A percentile compares a stretch with the other conserved stretches of the same genome.
Evolutionary conservation across 2,797 vertebrate species (phyloP).

Genomic region (Kryptopterus vitreolus): DNA sequence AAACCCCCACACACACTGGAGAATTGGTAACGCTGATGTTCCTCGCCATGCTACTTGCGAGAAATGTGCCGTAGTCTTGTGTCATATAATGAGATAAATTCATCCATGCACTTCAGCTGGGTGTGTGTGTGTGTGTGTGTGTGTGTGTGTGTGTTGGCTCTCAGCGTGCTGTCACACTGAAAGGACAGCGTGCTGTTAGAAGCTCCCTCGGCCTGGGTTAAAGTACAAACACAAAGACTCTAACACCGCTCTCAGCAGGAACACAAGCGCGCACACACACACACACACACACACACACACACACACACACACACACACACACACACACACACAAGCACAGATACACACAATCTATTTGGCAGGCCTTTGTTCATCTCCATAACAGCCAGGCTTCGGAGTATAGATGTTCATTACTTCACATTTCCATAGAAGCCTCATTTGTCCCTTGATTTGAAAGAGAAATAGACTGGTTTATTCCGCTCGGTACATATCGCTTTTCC

Average conservation of each 20-base stretch:
- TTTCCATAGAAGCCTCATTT: conserved; percentile 11
- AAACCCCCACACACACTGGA: conserved; percentile 14
- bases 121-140: conserved; percentile 30
- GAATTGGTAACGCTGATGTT: conserved; percentile 27
- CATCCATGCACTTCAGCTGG: conserved; percentile 12
- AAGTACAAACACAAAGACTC: conserved; percentile 41
- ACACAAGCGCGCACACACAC: conserved; percentile 2
- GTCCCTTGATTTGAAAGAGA: background rate
- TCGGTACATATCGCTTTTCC: background rate
- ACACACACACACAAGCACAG: conserved; percentile 3
- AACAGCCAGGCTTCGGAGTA: background rate
- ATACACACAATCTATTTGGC: conserved; percentile 26
- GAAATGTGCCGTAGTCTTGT: conserved; percentile 30
- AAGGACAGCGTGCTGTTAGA: conserved; percentile 33
- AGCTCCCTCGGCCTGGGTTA: conserved; percentile 30
- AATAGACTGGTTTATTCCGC: background rate
- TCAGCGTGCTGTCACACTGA: conserved; percentile 37
- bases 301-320: conserved; percentile 40
- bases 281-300: conserved; percentile 39
- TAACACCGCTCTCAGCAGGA: conserved; percentile 31
- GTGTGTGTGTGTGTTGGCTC: conserved; percentile 28
- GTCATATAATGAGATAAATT: conserved; percentile 38
- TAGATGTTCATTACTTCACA: conserved; percentile 33
- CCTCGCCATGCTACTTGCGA: conserved; percentile 17
- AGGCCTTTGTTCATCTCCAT: conserved; percentile 24